These are phyloP conservation scores for Steinernema carpocapsae DNA, from an alignment of 2,888 invertebrate genomes.

Conservation along the genomic window DNA sequence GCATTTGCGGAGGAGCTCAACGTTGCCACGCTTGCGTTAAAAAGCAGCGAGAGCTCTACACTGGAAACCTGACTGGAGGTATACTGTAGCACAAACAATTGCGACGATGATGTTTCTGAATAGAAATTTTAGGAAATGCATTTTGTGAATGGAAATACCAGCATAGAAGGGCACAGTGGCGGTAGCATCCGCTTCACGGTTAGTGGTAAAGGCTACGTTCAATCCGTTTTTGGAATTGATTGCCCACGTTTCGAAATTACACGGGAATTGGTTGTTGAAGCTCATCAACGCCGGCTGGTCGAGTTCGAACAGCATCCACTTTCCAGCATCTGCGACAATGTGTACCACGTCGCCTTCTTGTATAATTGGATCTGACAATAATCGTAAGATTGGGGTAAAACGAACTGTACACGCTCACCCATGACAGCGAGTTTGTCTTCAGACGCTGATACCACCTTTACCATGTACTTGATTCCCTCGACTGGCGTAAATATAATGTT, in stretches of 20 bases:
- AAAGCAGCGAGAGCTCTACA: no score
- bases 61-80: no score
- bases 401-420: neutral
- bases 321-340: conserved; percentile 1
- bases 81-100: no score
- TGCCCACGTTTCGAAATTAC: conserved; percentile 8
- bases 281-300: neutral
- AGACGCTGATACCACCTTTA: neutral
- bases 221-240: neutral
- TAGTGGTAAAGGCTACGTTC: conserved; percentile 4
- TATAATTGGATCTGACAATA: no score
- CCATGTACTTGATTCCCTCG: no score
- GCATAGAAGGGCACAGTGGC: neutral
- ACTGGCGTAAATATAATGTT: neutral
- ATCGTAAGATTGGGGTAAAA: neutral
- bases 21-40: neutral
- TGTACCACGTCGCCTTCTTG: no score
- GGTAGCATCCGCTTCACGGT: conserved; percentile 7
- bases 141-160: no score
- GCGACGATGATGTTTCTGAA: no score
- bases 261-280: conserved; percentile 2
- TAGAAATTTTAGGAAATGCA: no score
- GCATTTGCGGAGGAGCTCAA: neutral
- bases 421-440: neutral
- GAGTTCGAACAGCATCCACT: conserved; percentile 2